phyloP scores from a whole-genome alignment of 2,888 invertebrate genomes.

The Dolichopus griseipennis region DNA sequence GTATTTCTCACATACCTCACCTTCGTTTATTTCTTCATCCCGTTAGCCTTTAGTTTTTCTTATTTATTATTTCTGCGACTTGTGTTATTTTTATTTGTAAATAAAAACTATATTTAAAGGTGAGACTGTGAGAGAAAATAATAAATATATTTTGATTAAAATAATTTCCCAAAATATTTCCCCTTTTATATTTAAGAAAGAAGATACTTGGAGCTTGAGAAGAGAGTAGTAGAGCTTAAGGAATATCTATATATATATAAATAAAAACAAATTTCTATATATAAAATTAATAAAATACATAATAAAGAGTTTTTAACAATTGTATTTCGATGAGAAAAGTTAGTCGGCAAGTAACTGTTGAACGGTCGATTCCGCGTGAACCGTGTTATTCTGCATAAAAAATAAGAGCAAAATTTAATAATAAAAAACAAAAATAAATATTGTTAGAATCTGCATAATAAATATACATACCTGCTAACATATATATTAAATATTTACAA shows the following conservation, averaged over 20 bases:
- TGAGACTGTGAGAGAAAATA: too few species aligned
- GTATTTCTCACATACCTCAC: too few species aligned
- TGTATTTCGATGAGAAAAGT: not conserved
- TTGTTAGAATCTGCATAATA: not conserved
- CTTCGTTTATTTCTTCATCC: too few species aligned
- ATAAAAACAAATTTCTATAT: too few species aligned
- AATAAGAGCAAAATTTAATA: not conserved
- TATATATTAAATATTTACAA: not conserved
- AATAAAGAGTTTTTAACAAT: not conserved
- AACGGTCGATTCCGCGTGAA: constrained; percentile 14
- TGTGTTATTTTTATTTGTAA: too few species aligned
- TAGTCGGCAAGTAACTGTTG: constrained; percentile 21
- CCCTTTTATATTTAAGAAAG: too few species aligned
- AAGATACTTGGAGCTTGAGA: too few species aligned
- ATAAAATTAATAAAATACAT: too few species aligned
- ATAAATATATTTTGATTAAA: not conserved
- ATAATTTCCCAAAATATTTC: not conserved
- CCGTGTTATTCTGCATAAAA: not conserved
- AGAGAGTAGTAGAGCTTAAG: too few species aligned
- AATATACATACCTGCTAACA: not conserved
- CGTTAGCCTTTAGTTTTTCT: too few species aligned
- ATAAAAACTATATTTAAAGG: too few species aligned
- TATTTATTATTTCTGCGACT: too few species aligned
- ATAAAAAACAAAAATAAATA: not conserved
- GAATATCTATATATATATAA: not conserved